Percentiles rank a stretch among this genome's conserved stretches.
phyloP scores from a whole-genome alignment of 2,888 invertebrate genomes.

The Limenitis camilla region DNA sequence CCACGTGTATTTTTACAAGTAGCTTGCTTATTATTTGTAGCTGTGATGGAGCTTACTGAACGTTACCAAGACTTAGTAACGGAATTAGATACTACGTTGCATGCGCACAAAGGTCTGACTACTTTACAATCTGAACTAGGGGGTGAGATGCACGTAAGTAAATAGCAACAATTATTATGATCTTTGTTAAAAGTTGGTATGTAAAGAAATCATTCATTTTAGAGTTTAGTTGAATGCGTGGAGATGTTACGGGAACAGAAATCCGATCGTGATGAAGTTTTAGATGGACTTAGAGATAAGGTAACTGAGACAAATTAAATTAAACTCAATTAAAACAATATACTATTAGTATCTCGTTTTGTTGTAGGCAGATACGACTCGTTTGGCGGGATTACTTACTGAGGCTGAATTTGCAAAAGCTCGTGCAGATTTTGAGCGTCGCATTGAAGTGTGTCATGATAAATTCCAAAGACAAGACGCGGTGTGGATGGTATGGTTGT shows the following conservation, averaged over 20 bases:
- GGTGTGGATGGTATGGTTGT: constrained; percentile 45
- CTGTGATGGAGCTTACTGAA: constrained; percentile 48
- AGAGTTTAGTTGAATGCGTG: constrained; percentile 47
- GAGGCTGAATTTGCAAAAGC: constrained; percentile 36
- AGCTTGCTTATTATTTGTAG: constrained; percentile 27
- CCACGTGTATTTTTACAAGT: neutral
- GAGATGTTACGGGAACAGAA: constrained; percentile 59
- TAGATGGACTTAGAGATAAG: constrained; percentile 57
- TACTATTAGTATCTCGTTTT: too few species aligned
- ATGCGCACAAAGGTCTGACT: constrained; percentile 36
- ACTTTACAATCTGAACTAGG: constrained; percentile 36
- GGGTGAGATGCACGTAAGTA: constrained; percentile 41
- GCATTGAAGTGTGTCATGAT: constrained; percentile 43
- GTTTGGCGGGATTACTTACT: constrained; percentile 44
- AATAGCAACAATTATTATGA: neutral
- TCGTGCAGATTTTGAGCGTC: constrained; percentile 36
- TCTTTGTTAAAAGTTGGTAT: neutral
- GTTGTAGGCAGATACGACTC: constrained; percentile 47
- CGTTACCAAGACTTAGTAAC: constrained; percentile 39
- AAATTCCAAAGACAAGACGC: constrained; percentile 50
- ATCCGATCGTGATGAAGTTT: constrained; percentile 56
- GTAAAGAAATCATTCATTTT: neutral
- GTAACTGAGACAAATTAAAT: constrained; percentile 49
- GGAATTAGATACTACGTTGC: constrained; percentile 38
- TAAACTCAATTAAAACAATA: constrained; percentile 40